Evolutionary conservation across 2,113 vertebrate species (phyloP), one percentile per base, ranked within the genome.

Genomic region (Xiphophorus maculatus): DNA sequence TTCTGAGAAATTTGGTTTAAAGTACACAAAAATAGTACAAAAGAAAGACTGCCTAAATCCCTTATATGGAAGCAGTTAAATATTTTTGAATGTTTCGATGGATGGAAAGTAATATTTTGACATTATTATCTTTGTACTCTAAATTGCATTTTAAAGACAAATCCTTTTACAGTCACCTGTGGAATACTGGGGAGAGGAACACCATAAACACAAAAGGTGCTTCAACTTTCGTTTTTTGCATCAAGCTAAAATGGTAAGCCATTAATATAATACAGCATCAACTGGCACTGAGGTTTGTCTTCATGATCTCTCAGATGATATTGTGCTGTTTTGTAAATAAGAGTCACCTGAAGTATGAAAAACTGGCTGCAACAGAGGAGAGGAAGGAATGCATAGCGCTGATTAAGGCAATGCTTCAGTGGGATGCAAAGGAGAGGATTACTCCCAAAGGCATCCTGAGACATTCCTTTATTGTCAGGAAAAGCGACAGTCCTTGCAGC

Each of bases 351-450:
- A 25, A 62, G 35, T 11, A 14, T 25, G 35, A 40, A 25, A 27
- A 66, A 35, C 64, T 25, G 8, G 14, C 8, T 1, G 51, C 70
- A 1, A 62, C 29, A 4, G n/a, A 22, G 2, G 48, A 74, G 29
- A 62, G 32, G 40, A 25, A 10, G 29, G 29, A 70, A 22, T 35
- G 70, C 27, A 65, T 66, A 22, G 48, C 77, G 29, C 71, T 70
- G 29, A 28, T 81, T 22, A 75, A 51, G 63, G 29, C 48, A 7
- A 75, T 75, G 48, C 40, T 81, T 14, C 60, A 15, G 22, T 77
- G 69, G 80, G 65, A 73, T 40, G 64, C 5, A 19, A 67, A 28
- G 1, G 32, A 63, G 30, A 78, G 71, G 27, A 83, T 78, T 19
- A 78, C 62, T n/a, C 62, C 71, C 7, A 4, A 1, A 2, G n/a